These are phyloP conservation scores for Esox niger DNA, from an alignment of 2,113 vertebrate genomes.

Conservation along the genomic window DNA sequence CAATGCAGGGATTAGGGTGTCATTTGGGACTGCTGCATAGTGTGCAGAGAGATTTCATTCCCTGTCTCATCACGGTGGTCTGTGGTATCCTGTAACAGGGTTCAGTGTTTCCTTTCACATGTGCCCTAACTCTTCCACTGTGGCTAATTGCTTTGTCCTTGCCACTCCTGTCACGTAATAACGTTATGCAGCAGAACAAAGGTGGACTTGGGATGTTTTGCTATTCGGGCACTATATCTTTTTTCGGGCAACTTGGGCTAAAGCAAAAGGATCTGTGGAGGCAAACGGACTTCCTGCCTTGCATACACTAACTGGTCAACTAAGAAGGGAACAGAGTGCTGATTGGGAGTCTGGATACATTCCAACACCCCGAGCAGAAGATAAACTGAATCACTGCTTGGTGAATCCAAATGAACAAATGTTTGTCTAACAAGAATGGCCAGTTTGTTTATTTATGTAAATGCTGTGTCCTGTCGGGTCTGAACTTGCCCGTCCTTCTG, in stretches of 20 bases:
- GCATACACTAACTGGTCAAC: too few relatives aligned
- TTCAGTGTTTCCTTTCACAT: not conserved
- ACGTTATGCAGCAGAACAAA: not conserved
- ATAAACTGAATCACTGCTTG: not conserved
- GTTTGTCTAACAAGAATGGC: not conserved
- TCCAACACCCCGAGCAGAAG: not conserved
- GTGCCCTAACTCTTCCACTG: not conserved
- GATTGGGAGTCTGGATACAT: not conserved
- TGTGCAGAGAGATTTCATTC: too few relatives aligned
- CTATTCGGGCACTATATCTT: not conserved
- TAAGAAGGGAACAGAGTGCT: too few relatives aligned
- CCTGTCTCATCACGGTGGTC: not conserved
- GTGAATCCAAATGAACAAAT: not conserved
- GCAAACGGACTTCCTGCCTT: too few relatives aligned
- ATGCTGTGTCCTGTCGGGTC: not conserved
- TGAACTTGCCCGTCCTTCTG: not conserved
- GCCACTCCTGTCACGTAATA: not conserved
- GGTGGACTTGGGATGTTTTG: not conserved
- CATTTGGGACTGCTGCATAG: too few relatives aligned
- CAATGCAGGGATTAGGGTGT: too few relatives aligned
- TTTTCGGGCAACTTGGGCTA: too few relatives aligned
- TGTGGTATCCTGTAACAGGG: too few relatives aligned
- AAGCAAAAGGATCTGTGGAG: too few relatives aligned
- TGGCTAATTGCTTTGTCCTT: conserved; percentile 1
- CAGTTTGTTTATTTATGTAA: not conserved